These are phyloP conservation scores for Nettapus auritus DNA, from an alignment of 2,113 vertebrate genomes.

Conservation along the genomic window DNA sequence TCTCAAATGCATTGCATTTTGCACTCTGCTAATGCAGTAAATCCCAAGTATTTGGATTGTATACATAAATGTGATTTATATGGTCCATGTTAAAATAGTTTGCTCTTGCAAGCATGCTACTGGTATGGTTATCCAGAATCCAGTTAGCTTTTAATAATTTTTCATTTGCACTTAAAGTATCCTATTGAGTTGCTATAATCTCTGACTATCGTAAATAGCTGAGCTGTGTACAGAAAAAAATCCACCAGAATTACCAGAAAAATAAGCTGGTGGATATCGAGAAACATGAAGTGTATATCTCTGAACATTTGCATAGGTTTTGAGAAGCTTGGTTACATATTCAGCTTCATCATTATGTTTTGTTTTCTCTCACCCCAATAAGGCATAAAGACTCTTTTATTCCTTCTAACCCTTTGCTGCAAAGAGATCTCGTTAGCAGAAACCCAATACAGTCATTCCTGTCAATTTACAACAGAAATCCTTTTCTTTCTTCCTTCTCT, in stretches of 20 bases:
- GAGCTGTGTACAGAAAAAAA: background rate
- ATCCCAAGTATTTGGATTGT: background rate
- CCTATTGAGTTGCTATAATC: background rate
- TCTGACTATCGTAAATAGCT: background rate
- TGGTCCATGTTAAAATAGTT: background rate
- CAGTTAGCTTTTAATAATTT: background rate
- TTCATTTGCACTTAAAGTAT: background rate
- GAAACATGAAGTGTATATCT: background rate
- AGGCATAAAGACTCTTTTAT: slow-evolving; percentile 53
- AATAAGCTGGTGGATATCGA: background rate
- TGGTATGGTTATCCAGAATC: background rate
- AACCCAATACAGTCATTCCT: slow-evolving; percentile 41
- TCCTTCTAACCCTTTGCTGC: background rate
- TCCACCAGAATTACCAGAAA: background rate
- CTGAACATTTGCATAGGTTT: background rate
- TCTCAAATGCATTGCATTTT: background rate
- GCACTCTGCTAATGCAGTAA: background rate
- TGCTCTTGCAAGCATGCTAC: background rate
- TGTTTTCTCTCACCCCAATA: background rate
- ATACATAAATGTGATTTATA: background rate
- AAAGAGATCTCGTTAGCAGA: slow-evolving; percentile 36
- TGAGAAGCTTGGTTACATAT: background rate
- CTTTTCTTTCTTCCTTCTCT: slow-evolving; percentile 34
- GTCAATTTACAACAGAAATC: slow-evolving; percentile 40
- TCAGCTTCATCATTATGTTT: background rate